Conservation (phyloP, 2,113 vertebrate genomes). For the Sisor rabdophorus region DNA sequence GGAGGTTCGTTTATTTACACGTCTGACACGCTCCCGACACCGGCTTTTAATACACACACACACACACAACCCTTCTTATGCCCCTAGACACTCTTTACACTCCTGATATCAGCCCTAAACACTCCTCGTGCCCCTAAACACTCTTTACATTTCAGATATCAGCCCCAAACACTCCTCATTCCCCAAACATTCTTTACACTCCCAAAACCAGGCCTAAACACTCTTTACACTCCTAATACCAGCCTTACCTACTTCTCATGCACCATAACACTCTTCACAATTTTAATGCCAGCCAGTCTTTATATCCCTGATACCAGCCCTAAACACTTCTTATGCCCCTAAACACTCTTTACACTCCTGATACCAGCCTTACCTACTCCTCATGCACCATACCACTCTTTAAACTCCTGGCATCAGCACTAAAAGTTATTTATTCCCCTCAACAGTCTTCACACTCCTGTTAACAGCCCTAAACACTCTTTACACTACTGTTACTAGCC, state of each 20-base stretch:
- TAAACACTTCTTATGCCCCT: not conserved
- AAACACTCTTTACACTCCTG: not conserved
- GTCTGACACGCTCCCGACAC: constrained; percentile 38
- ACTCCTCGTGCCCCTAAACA: too few relatives aligned
- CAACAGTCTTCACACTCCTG: too few relatives aligned
- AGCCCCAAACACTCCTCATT: not conserved
- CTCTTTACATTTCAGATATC: too few relatives aligned
- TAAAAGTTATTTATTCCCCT: not conserved
- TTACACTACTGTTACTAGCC: not conserved
- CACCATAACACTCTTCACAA: not conserved
- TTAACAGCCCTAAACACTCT: too few relatives aligned
- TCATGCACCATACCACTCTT: too few relatives aligned
- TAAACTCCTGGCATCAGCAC: too few relatives aligned
- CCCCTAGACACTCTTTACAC: not conserved
- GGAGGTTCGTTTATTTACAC: constrained; percentile 67
- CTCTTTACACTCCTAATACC: not conserved
- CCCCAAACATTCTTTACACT: not conserved
- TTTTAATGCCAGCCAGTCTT: not conserved
- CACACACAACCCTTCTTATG: not conserved
- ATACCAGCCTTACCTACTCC: not conserved
- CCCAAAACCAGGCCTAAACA: too few relatives aligned
- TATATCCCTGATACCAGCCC: not conserved
- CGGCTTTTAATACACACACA: not conserved
- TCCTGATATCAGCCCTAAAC: not conserved
- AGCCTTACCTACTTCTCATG: not conserved